Evolutionary conservation across 1,140 invertebrate genomes (phyloP), one percentile per base, ranked within the genome.

Genomic region (Cydia amplana): DNA sequence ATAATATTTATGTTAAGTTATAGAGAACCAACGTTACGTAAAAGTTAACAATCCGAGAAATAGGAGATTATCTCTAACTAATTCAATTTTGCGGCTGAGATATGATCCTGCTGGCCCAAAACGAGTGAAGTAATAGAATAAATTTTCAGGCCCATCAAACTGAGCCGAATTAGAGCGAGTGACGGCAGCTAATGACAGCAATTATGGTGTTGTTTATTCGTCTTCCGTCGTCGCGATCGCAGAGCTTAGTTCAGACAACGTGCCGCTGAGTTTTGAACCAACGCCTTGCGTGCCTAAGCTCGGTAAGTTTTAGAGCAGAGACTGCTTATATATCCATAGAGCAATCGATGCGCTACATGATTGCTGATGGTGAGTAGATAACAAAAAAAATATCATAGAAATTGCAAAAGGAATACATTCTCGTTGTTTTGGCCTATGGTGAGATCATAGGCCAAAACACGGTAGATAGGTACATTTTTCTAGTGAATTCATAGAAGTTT

Each of bases 91-190:
- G 65, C n/a, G 49, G 72, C 43, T 55, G 18, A 40, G 20, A 49
- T 73, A 49, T 25, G 18, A 73, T 40, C 60, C 28, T 16, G 55
- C 32, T n/a, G 55, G 46, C 72, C 55, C 55, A 75, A 78, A 78
- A 74, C 74, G 75, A 51, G n/a, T 20, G 74, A 43, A 73, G 74
- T 74, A 81, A 82, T 85, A 79, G 83, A 89, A 88, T 86, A 85
- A 70, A 86, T 89, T 88, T 86, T 85, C 81, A 80, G 76, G 77
- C 74, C 77, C 78, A 86, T 87, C 80, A 83, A 83, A 81, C 77
- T 79, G 75, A 84, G 70, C 51, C 74, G 81, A 84, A 87, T 87
- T 84, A 87, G 79, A 82, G 73, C 76, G 82, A 87, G 79, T 84
- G 83, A 77, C 81, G 77, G 76, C 77, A 74, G 76, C 76, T 85